Evolutionary conservation across 2,797 vertebrate species (phyloP), one percentile per base, ranked within the genome.

Genomic region (Cryptoprocta ferox): DNA sequence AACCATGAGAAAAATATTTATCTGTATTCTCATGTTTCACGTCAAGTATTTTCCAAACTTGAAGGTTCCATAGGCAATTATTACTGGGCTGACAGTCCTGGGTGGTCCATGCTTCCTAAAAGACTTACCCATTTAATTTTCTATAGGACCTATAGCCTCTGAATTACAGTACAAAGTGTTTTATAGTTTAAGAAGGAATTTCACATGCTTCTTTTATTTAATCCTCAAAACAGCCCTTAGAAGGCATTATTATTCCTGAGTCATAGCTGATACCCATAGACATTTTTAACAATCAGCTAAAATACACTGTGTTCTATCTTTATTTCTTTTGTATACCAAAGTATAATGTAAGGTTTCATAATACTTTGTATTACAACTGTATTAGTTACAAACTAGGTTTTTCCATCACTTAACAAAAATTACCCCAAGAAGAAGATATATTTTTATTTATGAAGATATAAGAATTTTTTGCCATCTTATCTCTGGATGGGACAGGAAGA

Each of bases 281-380:
- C 0, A 48, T 63, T 91, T 89, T 78, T 18, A 53, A 95, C 59
- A 94, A 30, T 4, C 11, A 95, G 24, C 7, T 85, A 66, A 70
- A 63, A 53, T 78, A n/a, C 14, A 13, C 24, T 53, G 6, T 71
- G 1, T 71, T 93, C 15, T 78, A 39, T 82, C 24, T 89, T 80
- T 26, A 61, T 12, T 95, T 93, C 16, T 93, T 93, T 91, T 88
- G 32, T 92, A 83, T 91, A 37, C 26, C 48, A 48, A 94, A 89
- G 8, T 76, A 59, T 16, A 84, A 71, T 42, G 53, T 70, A 80
- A 92, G 26, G 11, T 76, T 89, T 53, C 35, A 63, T 82, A 35
- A 93, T 56, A 35, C 1, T 73, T 92, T 84, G 39, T 68, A 21
- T 66, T 87, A 50, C 53, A 53, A 63, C 28, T 48, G 3, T 89